A percentile compares a stretch with the other conserved stretches of the same genome.
Evolutionary conservation across 2,888 invertebrate genomes (phyloP).

Genomic region (Geotrupes spiniger): DNA sequence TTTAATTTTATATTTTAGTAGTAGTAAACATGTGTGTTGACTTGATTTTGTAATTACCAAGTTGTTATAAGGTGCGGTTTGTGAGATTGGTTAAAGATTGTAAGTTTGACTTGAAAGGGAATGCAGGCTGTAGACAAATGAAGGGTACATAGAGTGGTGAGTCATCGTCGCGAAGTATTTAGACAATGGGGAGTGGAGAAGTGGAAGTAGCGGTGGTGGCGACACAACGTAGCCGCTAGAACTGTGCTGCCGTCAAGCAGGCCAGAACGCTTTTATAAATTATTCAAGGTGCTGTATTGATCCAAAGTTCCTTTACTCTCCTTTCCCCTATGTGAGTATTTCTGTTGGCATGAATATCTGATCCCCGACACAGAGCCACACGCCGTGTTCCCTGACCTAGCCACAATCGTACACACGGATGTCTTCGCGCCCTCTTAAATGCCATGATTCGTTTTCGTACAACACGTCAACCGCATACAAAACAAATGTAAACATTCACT

Average conservation of each 20-base stretch:
- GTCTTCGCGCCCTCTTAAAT: slow-evolving; percentile 25
- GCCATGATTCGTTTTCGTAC: slow-evolving; percentile 21
- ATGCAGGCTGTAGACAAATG: slow-evolving; percentile 23
- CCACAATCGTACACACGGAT: slow-evolving; percentile 20
- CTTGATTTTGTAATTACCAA: too few species aligned
- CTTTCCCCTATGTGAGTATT: slow-evolving; percentile 37
- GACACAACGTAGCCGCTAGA: slow-evolving; percentile 39
- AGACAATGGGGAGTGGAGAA: slow-evolving; percentile 35
- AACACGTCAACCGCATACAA: slow-evolving; percentile 17
- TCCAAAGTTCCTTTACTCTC: slow-evolving; percentile 46
- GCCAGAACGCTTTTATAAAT: slow-evolving; percentile 50
- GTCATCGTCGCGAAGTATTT: slow-evolving; percentile 36
- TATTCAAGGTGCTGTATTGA: slow-evolving; percentile 50
- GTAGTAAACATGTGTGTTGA: too few species aligned
- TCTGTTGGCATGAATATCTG: slow-evolving; percentile 33
- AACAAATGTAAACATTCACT: slow-evolving; percentile 4
- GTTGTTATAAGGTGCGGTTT: too few species aligned
- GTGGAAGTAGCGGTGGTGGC: slow-evolving; percentile 29
- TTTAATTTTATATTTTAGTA: too few species aligned
- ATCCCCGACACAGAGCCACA: slow-evolving; percentile 30
- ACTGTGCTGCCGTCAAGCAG: slow-evolving; percentile 35
- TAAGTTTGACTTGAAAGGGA: not conserved
- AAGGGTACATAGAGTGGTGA: slow-evolving; percentile 30
- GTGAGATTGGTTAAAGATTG: too few species aligned
- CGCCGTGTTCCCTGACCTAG: slow-evolving; percentile 33